A percentile compares a stretch with the other conserved stretches of the same genome.
Conservation (phyloP, 2,888 invertebrate species). For the Chrysolina haemoptera region DNA sequence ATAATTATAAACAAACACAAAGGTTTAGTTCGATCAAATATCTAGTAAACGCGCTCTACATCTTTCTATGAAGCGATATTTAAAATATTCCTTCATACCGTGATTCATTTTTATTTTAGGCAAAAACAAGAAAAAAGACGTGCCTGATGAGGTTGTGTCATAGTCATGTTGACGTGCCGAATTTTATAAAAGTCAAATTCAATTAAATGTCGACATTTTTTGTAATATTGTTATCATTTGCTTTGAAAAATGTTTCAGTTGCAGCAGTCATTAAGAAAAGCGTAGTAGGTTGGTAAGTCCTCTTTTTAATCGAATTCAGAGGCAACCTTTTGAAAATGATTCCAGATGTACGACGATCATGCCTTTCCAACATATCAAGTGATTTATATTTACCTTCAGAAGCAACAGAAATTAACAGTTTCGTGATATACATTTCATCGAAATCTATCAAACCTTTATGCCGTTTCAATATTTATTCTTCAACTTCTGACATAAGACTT, state of each 20-base stretch:
- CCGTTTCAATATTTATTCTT: conserved; percentile 28
- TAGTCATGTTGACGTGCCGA: conserved; percentile 15
- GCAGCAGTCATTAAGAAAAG: conserved; percentile 8
- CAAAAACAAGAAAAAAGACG: conserved; percentile 1
- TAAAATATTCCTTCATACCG: not conserved
- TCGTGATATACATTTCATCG: conserved; percentile 30
- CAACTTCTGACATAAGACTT: conserved; percentile 23
- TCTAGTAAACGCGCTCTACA: too few relatives aligned
- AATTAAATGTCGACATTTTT: conserved; percentile 28
- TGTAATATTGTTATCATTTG: conserved; percentile 27
- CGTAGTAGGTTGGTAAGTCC: conserved; percentile 16
- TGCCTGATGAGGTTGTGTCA: not conserved
- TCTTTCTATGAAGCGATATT: not conserved
- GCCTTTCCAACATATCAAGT: conserved; percentile 32
- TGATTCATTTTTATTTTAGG: not conserved
- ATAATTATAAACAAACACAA: conserved; percentile 56
- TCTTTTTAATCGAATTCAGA: not conserved
- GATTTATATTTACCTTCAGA: conserved; percentile 37
- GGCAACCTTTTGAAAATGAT: conserved; percentile 2
- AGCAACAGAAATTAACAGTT: conserved; percentile 29
- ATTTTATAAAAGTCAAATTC: conserved; percentile 9
- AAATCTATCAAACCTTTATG: conserved; percentile 25
- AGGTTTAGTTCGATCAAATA: conserved; percentile 10
- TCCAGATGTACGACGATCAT: conserved; percentile 41
- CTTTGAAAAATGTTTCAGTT: conserved; percentile 25